phyloP scores from a whole-genome alignment of 2,113 vertebrate species.

The human (Homo sapiens) region GRCh38 chr6:111066501-111067000 shows the following conservation, averaged over 20 bases:
- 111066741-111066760: neutral
- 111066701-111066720: neutral
- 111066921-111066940: neutral
- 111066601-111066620: neutral
- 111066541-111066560: neutral
- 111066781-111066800: neutral
- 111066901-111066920: too few relatives aligned
- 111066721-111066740: neutral
- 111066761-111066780: neutral
- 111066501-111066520: neutral
- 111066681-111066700: neutral
- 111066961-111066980: neutral
- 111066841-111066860: neutral
- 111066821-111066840: neutral
- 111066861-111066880: neutral
- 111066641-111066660: neutral
- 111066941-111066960: neutral
- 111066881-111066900: neutral
- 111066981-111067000: neutral
- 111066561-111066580: neutral
- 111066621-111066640: neutral
- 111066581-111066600: neutral
- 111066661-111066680: neutral
- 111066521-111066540: rapidly evolving
- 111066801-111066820: neutral